Conservation (phyloP, 2,888 invertebrate genomes). For the Synergus itoensis region DNA sequence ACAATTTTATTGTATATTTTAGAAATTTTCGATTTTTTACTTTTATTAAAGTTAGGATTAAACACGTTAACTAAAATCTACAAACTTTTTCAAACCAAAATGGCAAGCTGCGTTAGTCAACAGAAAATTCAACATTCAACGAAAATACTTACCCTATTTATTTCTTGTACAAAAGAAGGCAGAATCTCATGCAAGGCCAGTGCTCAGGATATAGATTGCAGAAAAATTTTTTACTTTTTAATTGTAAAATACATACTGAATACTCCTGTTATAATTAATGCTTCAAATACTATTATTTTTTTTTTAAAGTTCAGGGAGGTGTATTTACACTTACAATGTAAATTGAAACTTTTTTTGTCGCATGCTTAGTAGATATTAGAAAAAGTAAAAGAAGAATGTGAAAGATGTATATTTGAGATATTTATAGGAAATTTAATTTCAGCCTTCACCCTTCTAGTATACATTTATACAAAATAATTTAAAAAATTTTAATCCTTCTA, state of each 20-base stretch:
- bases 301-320: slow-evolving; percentile 7
- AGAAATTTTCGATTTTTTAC: background rate
- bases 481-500: background rate
- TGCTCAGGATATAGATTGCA: slow-evolving; percentile 20
- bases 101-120: slow-evolving; percentile 15
- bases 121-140: slow-evolving; percentile 40
- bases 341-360: background rate
- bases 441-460: background rate
- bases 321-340: slow-evolving; percentile 33
- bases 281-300: background rate
- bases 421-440: slow-evolving; percentile 1
- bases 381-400: background rate
- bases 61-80: background rate
- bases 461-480: background rate
- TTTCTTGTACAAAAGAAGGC: slow-evolving; percentile 11
- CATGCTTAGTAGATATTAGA: slow-evolving; percentile 1
- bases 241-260: slow-evolving; percentile 12
- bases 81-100: background rate
- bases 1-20: background rate
- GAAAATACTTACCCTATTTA: slow-evolving; percentile 47
- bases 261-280: slow-evolving; percentile 1
- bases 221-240: background rate
- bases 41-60: background rate
- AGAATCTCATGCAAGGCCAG: slow-evolving; percentile 44
- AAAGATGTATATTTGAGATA: background rate